Conservation (phyloP, 2,797 vertebrate genomes). For the Centroberyx gerrardi region DNA sequence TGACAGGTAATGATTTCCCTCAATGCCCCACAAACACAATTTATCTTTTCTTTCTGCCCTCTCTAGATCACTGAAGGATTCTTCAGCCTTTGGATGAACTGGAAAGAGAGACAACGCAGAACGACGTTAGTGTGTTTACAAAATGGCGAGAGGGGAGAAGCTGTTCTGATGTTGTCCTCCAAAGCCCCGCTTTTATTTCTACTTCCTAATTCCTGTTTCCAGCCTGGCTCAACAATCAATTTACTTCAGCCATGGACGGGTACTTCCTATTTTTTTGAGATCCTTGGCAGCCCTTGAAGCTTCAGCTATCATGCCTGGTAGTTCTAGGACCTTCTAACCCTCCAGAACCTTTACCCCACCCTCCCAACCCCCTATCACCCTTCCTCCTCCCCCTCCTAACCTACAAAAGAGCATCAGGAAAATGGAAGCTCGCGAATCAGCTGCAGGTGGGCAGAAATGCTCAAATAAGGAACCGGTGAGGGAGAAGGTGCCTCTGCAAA, state of each 20-base stretch:
- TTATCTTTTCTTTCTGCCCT: constrained; percentile 10
- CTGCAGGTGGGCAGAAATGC: constrained; percentile 91
- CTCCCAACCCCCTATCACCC: constrained; percentile 41
- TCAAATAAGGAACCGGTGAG: constrained; percentile 88
- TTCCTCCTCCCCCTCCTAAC: constrained; percentile 33
- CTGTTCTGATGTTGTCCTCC: constrained; percentile 70
- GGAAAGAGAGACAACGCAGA: constrained; percentile 47
- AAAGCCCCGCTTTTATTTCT: constrained; percentile 44
- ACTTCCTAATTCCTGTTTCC: constrained; percentile 61
- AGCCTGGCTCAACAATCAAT: constrained; percentile 63
- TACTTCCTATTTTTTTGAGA: constrained; percentile 88
- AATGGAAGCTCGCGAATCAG: constrained; percentile 94
- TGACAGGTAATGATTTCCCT: neutral
- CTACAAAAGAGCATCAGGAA: constrained; percentile 70
- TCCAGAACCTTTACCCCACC: constrained; percentile 44
- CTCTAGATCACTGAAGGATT: constrained; percentile 58
- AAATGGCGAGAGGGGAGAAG: constrained; percentile 56
- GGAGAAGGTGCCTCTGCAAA: constrained; percentile 91
- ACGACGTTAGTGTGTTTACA: constrained; percentile 55
- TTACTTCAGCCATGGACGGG: constrained; percentile 86
- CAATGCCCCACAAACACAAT: neutral
- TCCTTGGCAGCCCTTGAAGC: constrained; percentile 83
- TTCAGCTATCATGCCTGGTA: constrained; percentile 79
- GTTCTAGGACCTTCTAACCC: constrained; percentile 69
- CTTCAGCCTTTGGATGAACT: constrained; percentile 58